Evolutionary conservation across 2,113 vertebrate genomes (phyloP).

Genomic region (Marmota flaviventris): DNA sequence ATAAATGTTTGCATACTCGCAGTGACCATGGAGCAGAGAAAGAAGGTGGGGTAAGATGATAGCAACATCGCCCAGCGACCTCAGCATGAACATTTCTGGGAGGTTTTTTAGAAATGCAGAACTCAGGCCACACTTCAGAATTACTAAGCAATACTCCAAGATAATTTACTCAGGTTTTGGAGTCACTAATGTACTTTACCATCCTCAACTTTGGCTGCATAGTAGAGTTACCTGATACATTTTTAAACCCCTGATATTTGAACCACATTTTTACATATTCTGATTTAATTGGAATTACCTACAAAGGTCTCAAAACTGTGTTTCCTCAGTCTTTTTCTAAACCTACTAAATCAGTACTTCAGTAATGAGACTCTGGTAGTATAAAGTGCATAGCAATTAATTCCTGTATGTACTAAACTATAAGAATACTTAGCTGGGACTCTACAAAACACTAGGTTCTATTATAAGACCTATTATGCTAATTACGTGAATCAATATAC

Average conservation of each 20-base stretch:
- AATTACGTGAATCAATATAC: not conserved
- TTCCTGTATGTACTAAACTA: not conserved
- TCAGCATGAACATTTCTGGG: rapidly evolving
- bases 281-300: not conserved
- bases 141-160: not conserved
- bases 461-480: not conserved
- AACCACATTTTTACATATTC: not conserved
- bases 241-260: not conserved
- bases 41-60: rapidly evolving
- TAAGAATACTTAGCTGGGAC: not conserved
- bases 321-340: not conserved
- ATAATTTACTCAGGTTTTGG: not conserved
- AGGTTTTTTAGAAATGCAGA: not conserved
- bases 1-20: not conserved
- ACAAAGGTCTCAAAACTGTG: not conserved
- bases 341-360: not conserved
- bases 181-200: rapidly evolving
- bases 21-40: rapidly evolving
- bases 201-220: too few relatives aligned
- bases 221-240: not conserved
- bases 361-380: not conserved
- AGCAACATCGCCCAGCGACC: not conserved
- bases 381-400: not conserved
- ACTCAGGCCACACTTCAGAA: not conserved
- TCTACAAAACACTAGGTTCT: not conserved